phyloP scores from a whole-genome alignment of 2,888 invertebrate genomes.

The Serripes groenlandicus region DNA sequence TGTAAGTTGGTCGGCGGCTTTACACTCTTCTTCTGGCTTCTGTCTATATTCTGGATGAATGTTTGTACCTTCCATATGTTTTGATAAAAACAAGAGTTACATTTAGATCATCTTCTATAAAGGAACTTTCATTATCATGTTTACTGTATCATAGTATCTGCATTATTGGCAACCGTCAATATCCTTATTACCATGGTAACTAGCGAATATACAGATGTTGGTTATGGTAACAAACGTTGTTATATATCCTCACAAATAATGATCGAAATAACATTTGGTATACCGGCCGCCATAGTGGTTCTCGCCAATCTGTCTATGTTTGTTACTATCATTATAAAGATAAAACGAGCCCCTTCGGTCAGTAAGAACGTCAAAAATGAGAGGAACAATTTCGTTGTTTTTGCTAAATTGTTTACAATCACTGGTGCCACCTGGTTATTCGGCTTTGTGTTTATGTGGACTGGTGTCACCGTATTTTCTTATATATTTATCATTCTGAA shows the following conservation, averaged over 20 bases:
- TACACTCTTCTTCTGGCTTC: conserved; percentile 49
- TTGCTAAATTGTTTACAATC: conserved; percentile 44
- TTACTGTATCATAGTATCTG: conserved; percentile 16
- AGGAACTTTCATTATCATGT: conserved; percentile 15
- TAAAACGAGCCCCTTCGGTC: conserved; percentile 9
- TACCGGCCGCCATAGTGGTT: conserved; percentile 43
- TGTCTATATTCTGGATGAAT: conserved; percentile 38
- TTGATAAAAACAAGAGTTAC: conserved; percentile 21
- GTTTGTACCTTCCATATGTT: conserved; percentile 53
- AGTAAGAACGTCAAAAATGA: conserved; percentile 24
- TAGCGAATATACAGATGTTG: conserved; percentile 10
- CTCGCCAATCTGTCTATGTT: conserved; percentile 44
- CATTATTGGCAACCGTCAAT: conserved; percentile 34
- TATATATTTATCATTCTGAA: conserved; percentile 52
- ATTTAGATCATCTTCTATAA: neutral
- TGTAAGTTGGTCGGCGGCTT: conserved; percentile 34
- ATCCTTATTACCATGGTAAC: neutral
- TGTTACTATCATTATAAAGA: conserved; percentile 18
- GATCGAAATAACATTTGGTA: conserved; percentile 39
- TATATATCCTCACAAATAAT: conserved; percentile 40
- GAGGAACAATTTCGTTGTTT: conserved; percentile 36
- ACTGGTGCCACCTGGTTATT: conserved; percentile 56
- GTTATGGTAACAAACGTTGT: conserved; percentile 49
- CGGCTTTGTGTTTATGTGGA: conserved; percentile 49
- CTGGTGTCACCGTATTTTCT: conserved; percentile 25